Conservation (phyloP, 2,797 vertebrate genomes). For the Tapera naevia region DNA sequence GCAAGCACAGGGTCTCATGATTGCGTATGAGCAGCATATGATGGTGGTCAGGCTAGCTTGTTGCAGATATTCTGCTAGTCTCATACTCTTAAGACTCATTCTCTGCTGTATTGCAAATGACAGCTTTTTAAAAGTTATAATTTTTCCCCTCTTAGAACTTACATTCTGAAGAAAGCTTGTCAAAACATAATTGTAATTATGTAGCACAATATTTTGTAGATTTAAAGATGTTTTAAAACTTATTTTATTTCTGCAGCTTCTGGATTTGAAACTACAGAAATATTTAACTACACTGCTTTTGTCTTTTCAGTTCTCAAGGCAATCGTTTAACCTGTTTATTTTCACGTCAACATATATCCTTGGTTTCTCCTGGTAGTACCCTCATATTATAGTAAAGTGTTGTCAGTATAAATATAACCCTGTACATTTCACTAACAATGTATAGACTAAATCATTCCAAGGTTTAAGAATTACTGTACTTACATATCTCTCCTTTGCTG, state of each 20-base stretch:
- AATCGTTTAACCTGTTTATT: constrained; percentile 64
- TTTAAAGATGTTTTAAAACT: constrained; percentile 66
- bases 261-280: constrained; percentile 5
- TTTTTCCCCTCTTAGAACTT: constrained; percentile 37
- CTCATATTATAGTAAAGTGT: background rate
- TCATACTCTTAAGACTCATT: background rate
- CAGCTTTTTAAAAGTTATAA: constrained; percentile 21
- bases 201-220: constrained; percentile 65
- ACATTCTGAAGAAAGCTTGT: constrained; percentile 55
- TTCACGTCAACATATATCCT: constrained; percentile 6
- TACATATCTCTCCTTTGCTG: background rate
- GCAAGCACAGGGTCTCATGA: background rate
- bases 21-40: background rate
- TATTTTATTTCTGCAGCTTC: constrained; percentile 62
- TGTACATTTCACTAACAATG: background rate
- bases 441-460: background rate
- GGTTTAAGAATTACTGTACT: constrained; percentile 17
- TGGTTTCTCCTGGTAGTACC: background rate
- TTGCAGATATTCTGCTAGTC: background rate
- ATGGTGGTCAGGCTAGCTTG: background rate
- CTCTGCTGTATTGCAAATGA: constrained; percentile 6
- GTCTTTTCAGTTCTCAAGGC: constrained; percentile 58
- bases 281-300: constrained; percentile 3
- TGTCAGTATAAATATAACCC: background rate
- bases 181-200: constrained; percentile 71